Percentiles rank a stretch among this genome's conserved stretches.
Evolutionary conservation across 2,797 vertebrate species (phyloP).

Genomic region (Hirundo rustica): DNA sequence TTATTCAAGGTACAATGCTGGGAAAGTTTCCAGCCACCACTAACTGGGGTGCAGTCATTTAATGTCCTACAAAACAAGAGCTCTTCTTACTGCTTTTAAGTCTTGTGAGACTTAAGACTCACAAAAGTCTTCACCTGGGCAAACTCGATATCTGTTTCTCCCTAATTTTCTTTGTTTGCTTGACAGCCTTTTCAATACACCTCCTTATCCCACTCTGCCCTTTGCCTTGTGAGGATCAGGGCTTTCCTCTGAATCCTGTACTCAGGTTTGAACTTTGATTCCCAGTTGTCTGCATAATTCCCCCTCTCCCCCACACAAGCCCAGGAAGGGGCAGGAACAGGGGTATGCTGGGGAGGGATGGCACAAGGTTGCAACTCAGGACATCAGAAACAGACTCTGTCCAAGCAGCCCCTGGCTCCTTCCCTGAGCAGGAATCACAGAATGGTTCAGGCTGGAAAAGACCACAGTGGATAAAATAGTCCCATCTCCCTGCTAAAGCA

Average conservation of each 20-base stretch:
- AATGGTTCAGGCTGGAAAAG: too few relatives aligned
- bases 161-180: not conserved
- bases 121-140: not conserved
- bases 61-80: not conserved
- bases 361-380: not conserved
- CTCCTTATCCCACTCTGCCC: not conserved
- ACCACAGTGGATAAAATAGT: too few relatives aligned
- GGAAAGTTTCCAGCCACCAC: not conserved
- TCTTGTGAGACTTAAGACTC: not conserved
- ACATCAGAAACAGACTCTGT: not conserved
- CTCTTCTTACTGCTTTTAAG: not conserved
- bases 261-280: not conserved
- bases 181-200: not conserved
- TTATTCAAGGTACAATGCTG: not conserved
- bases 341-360: too few relatives aligned
- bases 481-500: not conserved
- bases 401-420: not conserved
- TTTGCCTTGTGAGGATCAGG: not conserved
- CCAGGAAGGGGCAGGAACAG: not conserved
- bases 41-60: not conserved
- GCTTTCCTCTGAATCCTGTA: not conserved
- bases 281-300: not conserved
- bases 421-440: too few relatives aligned
- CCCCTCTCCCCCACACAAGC: not conserved
- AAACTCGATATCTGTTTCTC: not conserved